Evolutionary conservation across 1,140 invertebrate species (phyloP).

Genomic region (Stegodyphus dumicola): DNA sequence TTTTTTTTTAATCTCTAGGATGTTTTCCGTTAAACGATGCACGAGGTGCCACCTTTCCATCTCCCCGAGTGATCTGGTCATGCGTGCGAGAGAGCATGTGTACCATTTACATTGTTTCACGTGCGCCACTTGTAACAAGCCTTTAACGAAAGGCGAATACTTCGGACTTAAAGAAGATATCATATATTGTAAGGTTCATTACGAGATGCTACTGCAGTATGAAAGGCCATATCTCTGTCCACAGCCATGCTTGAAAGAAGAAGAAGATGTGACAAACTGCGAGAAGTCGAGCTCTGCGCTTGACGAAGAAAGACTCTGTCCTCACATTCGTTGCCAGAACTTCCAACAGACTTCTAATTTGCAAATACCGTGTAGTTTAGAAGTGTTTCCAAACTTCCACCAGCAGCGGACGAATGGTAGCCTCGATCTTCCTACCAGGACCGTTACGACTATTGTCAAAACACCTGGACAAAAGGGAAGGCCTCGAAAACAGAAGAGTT

Average conservation of each 20-base stretch:
- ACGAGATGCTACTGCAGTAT: conserved; percentile 65
- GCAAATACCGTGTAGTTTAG: background rate
- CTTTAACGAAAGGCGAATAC: conserved; percentile 78
- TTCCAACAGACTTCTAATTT: background rate
- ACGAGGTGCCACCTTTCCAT: conserved; percentile 84
- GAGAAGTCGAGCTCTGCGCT: background rate
- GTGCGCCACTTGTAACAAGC: conserved; percentile 82
- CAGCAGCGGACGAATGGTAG: conserved; percentile 11
- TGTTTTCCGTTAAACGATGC: conserved; percentile 77
- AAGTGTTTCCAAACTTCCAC: background rate
- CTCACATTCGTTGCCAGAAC: background rate
- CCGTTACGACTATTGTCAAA: conserved; percentile 20
- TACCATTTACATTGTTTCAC: conserved; percentile 92
- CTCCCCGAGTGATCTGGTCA: conserved; percentile 87
- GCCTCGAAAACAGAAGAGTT: conserved; percentile 59
- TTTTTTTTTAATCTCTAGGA: conserved; percentile 63
- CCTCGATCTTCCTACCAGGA: background rate
- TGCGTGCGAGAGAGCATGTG: conserved; percentile 86
- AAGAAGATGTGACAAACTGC: background rate
- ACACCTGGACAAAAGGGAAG: conserved; percentile 51
- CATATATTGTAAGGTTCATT: conserved; percentile 70
- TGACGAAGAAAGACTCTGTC: background rate
- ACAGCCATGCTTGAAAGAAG: conserved; percentile 28
- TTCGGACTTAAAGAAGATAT: conserved; percentile 75
- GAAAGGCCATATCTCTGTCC: conserved; percentile 61